Conservation (phyloP, 2,113 vertebrate species). For the Apteryx mantelli region DNA sequence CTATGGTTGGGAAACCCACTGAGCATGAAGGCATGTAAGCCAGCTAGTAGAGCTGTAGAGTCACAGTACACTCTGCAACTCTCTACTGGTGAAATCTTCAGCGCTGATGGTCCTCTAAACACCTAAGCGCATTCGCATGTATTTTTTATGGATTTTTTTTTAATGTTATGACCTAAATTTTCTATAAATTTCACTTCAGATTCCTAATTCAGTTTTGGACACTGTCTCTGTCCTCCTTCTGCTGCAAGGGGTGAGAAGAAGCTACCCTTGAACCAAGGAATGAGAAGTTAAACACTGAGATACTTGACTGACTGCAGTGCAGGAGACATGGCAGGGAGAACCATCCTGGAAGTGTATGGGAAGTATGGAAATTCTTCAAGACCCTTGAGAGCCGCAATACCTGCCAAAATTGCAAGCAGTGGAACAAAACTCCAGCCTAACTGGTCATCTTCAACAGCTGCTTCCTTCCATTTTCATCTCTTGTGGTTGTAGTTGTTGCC, state of each 20-base stretch:
- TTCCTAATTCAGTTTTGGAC: not conserved
- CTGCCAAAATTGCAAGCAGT: not conserved
- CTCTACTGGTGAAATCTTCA: not conserved
- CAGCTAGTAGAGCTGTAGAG: not conserved
- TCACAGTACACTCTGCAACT: not conserved
- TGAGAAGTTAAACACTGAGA: not conserved
- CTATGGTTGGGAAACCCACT: not conserved
- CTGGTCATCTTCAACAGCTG: not conserved
- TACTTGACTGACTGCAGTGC: not conserved
- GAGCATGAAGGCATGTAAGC: not conserved
- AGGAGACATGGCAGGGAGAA: not conserved
- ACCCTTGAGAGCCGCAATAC: not conserved
- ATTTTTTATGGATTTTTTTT: not conserved
- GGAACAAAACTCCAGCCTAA: not conserved
- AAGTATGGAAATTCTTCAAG: not conserved
- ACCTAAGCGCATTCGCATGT: not conserved
- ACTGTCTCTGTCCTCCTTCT: not conserved
- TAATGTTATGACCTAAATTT: not conserved
- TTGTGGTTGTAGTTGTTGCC: not conserved
- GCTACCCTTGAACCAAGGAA: not conserved
- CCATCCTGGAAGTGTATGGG: not conserved
- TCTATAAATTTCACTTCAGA: not conserved
- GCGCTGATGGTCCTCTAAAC: not conserved
- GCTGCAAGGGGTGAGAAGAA: not conserved
- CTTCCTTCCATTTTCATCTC: not conserved